These are phyloP conservation scores for Vespertilio murinus DNA, from an alignment of 2,797 vertebrate species.

Conservation along the genomic window DNA sequence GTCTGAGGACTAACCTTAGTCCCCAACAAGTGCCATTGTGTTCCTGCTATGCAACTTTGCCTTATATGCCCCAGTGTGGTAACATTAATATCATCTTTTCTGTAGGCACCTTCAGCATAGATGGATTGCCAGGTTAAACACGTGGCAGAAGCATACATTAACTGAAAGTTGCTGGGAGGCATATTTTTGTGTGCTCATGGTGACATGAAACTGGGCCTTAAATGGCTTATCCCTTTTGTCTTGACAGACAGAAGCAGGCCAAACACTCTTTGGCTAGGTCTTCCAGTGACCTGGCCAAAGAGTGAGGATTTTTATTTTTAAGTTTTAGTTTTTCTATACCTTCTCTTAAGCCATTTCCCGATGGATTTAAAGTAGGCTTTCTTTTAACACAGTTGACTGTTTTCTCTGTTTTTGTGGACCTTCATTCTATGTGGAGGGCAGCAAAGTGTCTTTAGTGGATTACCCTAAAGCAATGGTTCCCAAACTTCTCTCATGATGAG, in stretches of 20 bases:
- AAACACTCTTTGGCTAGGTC: background rate
- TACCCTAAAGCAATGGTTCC: background rate
- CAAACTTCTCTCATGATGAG: no score
- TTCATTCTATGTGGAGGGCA: background rate
- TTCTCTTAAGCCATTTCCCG: slow-evolving; percentile 11
- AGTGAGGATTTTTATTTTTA: background rate
- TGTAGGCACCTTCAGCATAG: background rate
- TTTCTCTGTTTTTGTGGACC: background rate
- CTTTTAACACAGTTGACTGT: background rate
- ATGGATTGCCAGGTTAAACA: background rate
- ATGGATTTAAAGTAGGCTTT: background rate
- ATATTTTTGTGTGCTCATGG: background rate
- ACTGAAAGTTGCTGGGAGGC: background rate
- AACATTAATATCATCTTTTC: background rate
- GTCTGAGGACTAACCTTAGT: background rate
- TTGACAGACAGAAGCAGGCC: background rate
- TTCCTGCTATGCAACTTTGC: background rate
- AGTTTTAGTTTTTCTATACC: background rate
- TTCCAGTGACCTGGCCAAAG: background rate
- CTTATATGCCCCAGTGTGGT: background rate
- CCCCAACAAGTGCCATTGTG: fast-evolving
- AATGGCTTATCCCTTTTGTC: background rate
- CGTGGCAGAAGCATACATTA: background rate
- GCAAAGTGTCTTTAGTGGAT: no score
- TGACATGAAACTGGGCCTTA: background rate